phyloP scores from a whole-genome alignment of 2,888 invertebrate species.

The Sarcophaga subvicina region DNA sequence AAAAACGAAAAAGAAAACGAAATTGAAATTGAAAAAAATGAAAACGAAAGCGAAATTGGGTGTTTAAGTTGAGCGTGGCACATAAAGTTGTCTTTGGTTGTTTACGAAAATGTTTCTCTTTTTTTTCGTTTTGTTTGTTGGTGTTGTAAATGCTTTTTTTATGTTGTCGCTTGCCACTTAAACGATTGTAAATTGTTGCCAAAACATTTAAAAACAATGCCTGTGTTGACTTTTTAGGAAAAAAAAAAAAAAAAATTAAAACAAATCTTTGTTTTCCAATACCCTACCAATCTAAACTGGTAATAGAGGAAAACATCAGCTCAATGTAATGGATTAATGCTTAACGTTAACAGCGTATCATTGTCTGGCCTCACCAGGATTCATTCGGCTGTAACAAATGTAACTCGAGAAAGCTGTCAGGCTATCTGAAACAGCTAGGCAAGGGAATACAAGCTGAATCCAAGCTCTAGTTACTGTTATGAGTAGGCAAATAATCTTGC shows the following conservation, averaged over 20 bases:
- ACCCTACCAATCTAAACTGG: background rate
- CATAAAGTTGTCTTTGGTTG: background rate
- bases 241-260: constrained; percentile 14
- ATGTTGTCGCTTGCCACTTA: constrained; percentile 66
- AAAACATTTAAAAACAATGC: constrained; percentile 29
- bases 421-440: too few species aligned
- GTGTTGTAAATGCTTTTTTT: constrained; percentile 49
- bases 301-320: too few species aligned
- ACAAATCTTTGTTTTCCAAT: constrained; percentile 1
- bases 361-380: too few species aligned
- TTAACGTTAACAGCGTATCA: too few species aligned
- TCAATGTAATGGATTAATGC: too few species aligned
- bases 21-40: background rate
- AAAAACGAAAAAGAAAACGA: background rate
- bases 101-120: background rate
- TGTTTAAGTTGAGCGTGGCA: background rate
- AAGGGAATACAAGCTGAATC: too few species aligned
- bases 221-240: background rate
- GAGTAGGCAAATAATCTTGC: too few species aligned
- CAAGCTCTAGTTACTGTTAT: too few species aligned
- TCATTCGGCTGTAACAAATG: too few species aligned
- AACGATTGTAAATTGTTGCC: constrained; percentile 63
- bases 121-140: background rate
- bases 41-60: background rate
- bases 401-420: too few species aligned